These are phyloP conservation scores for Balearica regulorum DNA, from an alignment of 2,797 vertebrate species.

Conservation along the genomic window DNA sequence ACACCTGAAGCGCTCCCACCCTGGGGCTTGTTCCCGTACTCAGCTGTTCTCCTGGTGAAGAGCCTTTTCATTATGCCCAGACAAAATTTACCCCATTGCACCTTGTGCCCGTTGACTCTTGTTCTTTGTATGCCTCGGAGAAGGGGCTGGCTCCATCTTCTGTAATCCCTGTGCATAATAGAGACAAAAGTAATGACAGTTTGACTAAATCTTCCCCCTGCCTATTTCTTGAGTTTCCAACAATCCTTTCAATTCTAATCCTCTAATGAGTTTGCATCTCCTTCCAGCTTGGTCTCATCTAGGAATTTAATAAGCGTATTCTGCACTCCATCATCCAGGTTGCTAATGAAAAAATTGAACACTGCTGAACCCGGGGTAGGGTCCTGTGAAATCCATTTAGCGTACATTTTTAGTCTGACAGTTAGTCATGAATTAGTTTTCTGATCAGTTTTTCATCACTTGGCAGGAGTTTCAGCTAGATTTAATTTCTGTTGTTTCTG, in stretches of 20 bases:
- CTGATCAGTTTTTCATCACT: neutral
- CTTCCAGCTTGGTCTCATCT: neutral
- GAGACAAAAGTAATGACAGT: too few species aligned
- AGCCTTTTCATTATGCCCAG: neutral
- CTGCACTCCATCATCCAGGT: neutral
- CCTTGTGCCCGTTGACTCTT: neutral
- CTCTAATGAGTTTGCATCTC: neutral
- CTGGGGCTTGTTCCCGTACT: rapidly evolving
- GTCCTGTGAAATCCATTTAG: neutral
- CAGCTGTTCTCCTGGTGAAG: neutral
- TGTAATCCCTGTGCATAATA: neutral
- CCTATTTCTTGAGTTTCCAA: neutral
- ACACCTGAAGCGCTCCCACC: rapidly evolving
- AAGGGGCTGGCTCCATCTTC: neutral
- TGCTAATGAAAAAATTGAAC: neutral
- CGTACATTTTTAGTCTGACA: neutral
- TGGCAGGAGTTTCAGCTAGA: neutral
- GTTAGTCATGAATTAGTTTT: neutral
- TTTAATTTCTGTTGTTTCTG: neutral
- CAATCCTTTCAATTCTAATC: neutral
- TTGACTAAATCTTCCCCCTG: rapidly evolving
- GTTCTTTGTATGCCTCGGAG: rapidly evolving
- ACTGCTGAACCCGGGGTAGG: neutral
- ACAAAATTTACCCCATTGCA: too few species aligned
- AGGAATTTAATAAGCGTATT: neutral